Base-by-base conservation (phyloP, 2,888 invertebrate genomes). In the Enoplolaimus lenunculus region DNA sequence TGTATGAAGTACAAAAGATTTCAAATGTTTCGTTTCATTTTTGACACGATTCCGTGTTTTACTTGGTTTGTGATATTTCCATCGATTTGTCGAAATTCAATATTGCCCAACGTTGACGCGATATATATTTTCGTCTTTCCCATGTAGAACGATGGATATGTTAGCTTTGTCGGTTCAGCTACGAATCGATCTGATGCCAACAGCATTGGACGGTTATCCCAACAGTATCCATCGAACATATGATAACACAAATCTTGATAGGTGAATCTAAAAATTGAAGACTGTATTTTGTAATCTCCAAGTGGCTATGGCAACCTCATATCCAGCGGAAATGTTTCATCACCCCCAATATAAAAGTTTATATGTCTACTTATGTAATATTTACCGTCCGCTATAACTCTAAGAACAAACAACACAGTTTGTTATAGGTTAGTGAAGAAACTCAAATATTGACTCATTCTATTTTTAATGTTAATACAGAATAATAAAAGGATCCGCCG, bases 161-260 rank as follows among this genome's bases (percentile, higher is more conserved):
- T 62, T 3, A 62, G 62, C 29, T 13, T 3, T 13, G 7, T 13
- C 13, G 62, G 62, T 16, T 62, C 28, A 31, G 7, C 13, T 13
- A 31, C n/a, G 31, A 16, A 62, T 31, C 31, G 62, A 13, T 62
- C 13, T n/a, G 62, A 31, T 31, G 31, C 62, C 29, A 62, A 13
- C 28, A 29, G 16, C 7, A 62, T 13, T 29, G 31, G 31, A 62
- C 29, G 62, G 28, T 62, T 62, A 31, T 62, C 62, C 28, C 28
- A 62, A n/a, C 62, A 62, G n/a, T 3, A 62, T n/a, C 62, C 62
- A 13, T 62, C 62, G 31, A 7, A 29, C 29, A 29, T 31, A 26
- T 31, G 62, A 13, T 29, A 29, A 62, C 62, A 62, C n/a, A 62
- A 62, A 31, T 62, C 62, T 62, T 62, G 29, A 31, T 62, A 62